These are phyloP conservation scores for Pygmarrhopalites habei DNA, from an alignment of 1,140 invertebrate genomes.

Conservation along the genomic window DNA sequence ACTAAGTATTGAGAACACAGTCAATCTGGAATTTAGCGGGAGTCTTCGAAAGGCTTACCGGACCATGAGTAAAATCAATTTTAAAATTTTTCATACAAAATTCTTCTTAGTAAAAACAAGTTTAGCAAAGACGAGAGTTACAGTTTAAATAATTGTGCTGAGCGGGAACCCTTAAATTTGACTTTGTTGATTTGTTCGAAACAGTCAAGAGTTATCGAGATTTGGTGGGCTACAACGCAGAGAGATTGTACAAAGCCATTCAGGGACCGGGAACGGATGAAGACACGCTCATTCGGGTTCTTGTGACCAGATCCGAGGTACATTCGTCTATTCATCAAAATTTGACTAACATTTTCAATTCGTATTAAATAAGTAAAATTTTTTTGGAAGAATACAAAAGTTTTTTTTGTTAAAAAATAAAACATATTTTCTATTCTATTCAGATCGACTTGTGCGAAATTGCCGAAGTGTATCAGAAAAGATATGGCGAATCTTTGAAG, in stretches of 20 bases:
- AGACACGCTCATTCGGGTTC: slow-evolving; percentile 44
- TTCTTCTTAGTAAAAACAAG: too few species aligned
- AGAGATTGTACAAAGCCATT: slow-evolving; percentile 45
- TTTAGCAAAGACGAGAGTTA: too few species aligned
- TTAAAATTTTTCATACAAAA: too few species aligned
- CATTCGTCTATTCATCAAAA: not conserved
- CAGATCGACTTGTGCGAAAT: slow-evolving; percentile 46
- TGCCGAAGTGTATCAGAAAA: slow-evolving; percentile 42
- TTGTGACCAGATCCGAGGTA: slow-evolving; percentile 47
- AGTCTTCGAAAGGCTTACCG: slow-evolving; percentile 40
- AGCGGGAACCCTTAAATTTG: too few species aligned
- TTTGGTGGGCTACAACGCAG: slow-evolving; percentile 46
- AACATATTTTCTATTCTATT: slow-evolving; percentile 1
- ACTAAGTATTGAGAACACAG: slow-evolving; percentile 39
- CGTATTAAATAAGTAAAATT: not conserved
- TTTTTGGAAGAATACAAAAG: not conserved
- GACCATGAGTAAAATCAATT: slow-evolving; percentile 41
- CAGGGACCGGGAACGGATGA: slow-evolving; percentile 46
- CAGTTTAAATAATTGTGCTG: too few species aligned
- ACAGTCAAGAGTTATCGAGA: slow-evolving; percentile 46
- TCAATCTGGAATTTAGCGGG: slow-evolving; percentile 42
- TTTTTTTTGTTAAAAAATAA: not conserved
- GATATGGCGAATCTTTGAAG: slow-evolving; percentile 41
- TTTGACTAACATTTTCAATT: not conserved
- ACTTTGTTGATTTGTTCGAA: not conserved